Conservation (phyloP, 1,140 invertebrate genomes). For the Lasioglossum baleicum region DNA sequence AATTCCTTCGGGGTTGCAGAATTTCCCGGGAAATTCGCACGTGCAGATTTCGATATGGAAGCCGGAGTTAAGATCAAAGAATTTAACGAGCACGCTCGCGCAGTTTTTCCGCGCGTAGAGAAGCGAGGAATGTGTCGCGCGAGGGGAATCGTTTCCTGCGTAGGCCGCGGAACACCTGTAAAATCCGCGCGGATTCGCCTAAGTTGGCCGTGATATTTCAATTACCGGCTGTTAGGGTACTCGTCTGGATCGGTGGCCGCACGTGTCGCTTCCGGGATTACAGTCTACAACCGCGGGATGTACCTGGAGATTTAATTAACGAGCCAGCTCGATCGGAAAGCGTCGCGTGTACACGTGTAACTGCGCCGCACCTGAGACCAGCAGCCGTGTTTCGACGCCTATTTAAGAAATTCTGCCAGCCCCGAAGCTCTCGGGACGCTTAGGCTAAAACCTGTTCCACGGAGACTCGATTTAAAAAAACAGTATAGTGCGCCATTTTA, state of each 20-base stretch:
- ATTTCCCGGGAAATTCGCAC: no score
- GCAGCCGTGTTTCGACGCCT: background rate
- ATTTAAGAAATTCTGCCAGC: conserved; percentile 3
- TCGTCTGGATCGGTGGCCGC: conserved; percentile 1
- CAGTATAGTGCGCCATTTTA: no score
- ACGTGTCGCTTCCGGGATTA: conserved; percentile 33
- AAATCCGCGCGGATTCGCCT: background rate
- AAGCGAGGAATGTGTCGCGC: no score
- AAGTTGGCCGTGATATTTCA: background rate
- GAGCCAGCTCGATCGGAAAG: conserved; percentile 22
- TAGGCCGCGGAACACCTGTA: background rate
- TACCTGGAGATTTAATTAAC: conserved; percentile 49
- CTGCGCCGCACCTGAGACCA: background rate
- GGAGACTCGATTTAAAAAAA: no score
- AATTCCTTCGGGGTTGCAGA: no score
- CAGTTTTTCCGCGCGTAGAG: no score
- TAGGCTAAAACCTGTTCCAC: background rate
- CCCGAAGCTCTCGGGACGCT: background rate
- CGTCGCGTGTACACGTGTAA: background rate
- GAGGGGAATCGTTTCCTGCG: no score
- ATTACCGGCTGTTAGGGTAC: background rate
- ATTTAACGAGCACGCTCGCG: no score
- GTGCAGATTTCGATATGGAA: no score
- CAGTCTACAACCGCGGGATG: conserved; percentile 8
- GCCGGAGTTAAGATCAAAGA: no score